phyloP scores from a whole-genome alignment of 30 jellyfish, hydroid and myxozoan species.

The Aurelia sp. region DNA sequence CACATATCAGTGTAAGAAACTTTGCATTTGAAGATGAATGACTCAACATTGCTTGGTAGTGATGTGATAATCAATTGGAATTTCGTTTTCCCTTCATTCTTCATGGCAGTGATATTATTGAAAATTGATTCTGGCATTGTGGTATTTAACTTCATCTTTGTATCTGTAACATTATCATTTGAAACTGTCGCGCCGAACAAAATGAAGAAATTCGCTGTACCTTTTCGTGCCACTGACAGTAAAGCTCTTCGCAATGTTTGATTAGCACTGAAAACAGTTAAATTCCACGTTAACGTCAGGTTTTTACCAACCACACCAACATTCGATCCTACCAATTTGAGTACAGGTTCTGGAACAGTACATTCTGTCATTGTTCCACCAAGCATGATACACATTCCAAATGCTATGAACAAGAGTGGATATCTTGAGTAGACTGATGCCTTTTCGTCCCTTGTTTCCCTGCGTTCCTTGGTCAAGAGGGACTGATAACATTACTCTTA shows the following conservation, averaged over 20 bases:
- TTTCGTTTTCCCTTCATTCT: not conserved
- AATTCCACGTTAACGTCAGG: conserved; percentile 21
- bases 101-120: conserved; percentile 6
- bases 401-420: not conserved
- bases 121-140: conserved; percentile 22
- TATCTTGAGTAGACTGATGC: too few relatives aligned
- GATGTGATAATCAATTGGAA: conserved; percentile 10
- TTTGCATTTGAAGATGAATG: conserved; percentile 17
- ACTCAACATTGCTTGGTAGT: conserved; percentile 12
- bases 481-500: too few relatives aligned
- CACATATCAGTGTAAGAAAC: not conserved
- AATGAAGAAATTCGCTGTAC: not conserved
- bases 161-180: not conserved
- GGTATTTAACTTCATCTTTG: not conserved
- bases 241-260: not conserved
- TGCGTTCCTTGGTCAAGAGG: too few relatives aligned
- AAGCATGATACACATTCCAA: not conserved
- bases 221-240: not conserved
- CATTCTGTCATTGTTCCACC: not conserved
- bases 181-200: not conserved
- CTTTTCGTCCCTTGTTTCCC: too few relatives aligned
- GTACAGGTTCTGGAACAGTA: not conserved
- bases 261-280: not conserved
- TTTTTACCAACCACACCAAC: conserved; percentile 41
- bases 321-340: not conserved